A percentile compares a stretch with the other conserved stretches of the same genome.
Conservation (phyloP, 2,888 invertebrate species). For the Dugesia japonica region DNA sequence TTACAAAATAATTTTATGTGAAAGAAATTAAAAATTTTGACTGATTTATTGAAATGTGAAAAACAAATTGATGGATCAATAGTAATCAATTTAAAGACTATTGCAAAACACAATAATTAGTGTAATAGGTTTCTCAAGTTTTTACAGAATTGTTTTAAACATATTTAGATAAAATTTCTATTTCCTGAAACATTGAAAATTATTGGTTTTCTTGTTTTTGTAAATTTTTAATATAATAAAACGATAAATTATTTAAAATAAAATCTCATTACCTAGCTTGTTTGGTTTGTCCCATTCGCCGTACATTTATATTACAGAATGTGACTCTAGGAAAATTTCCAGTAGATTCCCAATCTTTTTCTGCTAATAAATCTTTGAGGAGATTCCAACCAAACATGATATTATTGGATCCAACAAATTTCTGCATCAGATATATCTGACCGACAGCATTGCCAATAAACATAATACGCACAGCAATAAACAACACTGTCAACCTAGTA, state of each 20-base stretch:
- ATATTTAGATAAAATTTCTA: neutral
- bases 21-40: too few species aligned
- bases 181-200: neutral
- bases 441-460: constrained; percentile 32
- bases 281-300: constrained; percentile 28
- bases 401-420: constrained; percentile 33
- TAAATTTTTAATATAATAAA: neutral
- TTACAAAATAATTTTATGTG: too few species aligned
- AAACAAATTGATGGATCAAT: too few species aligned
- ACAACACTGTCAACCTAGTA: constrained; percentile 29
- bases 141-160: too few species aligned
- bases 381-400: constrained; percentile 30
- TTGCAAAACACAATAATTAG: too few species aligned
- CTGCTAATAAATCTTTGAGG: constrained; percentile 29
- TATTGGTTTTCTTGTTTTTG: neutral
- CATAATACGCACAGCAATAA: constrained; percentile 28
- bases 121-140: too few species aligned
- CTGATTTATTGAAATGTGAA: too few species aligned
- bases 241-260: neutral
- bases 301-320: constrained; percentile 30
- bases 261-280: constrained; percentile 20
- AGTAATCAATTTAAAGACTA: too few species aligned
- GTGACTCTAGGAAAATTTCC: constrained; percentile 35
- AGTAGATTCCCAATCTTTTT: constrained; percentile 32
- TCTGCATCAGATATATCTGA: constrained; percentile 34